Evolutionary conservation across 2,888 invertebrate genomes (phyloP).

Genomic region (Eulithis testata): DNA sequence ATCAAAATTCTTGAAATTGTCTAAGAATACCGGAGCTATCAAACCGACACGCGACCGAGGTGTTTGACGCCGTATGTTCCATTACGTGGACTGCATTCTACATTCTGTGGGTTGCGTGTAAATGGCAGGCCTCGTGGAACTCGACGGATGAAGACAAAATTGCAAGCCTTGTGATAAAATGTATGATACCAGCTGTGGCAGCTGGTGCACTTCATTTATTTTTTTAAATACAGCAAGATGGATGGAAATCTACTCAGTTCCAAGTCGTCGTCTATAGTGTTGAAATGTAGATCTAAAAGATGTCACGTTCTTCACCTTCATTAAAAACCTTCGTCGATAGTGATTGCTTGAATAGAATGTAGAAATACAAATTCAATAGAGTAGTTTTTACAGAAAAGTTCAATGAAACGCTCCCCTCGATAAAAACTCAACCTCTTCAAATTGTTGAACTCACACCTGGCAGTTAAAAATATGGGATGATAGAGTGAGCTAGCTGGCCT

Average conservation of each 20-base stretch:
- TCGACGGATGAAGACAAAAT: constrained; percentile 49
- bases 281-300: no score
- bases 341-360: no score
- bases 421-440: no score
- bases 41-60: neutral
- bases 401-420: no score
- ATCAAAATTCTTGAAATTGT: no score
- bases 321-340: no score
- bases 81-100: constrained; percentile 22
- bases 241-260: no score
- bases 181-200: constrained; percentile 12
- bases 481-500: constrained; percentile 12
- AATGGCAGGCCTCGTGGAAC: constrained; percentile 32
- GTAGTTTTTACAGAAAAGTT: no score
- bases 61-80: constrained; percentile 6
- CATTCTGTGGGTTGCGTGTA: constrained; percentile 21
- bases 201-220: constrained; percentile 7
- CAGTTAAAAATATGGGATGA: neutral
- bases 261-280: no score
- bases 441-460: neutral
- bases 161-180: constrained; percentile 49
- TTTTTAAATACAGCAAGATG: no score
- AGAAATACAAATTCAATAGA: no score
- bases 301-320: no score
- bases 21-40: neutral